Evolutionary conservation across 2,888 invertebrate species (phyloP).

Genomic region (Tetramorium bicarinatum): DNA sequence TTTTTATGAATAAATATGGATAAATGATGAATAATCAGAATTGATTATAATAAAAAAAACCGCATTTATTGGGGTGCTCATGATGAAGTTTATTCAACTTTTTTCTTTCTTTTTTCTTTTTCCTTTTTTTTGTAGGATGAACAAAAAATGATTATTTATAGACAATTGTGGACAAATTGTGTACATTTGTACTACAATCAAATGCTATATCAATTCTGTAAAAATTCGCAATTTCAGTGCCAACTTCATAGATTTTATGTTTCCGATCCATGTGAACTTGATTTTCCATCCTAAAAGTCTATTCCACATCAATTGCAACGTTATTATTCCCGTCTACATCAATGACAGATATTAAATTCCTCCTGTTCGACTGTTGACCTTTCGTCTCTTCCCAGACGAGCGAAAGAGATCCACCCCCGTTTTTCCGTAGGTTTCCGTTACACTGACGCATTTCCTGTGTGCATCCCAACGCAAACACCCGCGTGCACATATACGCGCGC

Average conservation of each 20-base stretch:
- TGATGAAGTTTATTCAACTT: no score
- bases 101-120: no score
- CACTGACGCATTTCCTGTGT: conserved; percentile 20
- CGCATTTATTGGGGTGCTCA: no score
- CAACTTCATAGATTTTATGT: neutral
- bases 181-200: no score
- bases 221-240: no score
- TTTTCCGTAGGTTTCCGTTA: conserved; percentile 11
- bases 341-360: conserved; percentile 9
- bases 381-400: conserved; percentile 5
- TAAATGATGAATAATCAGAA: no score
- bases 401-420: neutral
- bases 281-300: neutral
- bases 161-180: no score
- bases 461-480: conserved; percentile 15
- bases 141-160: no score
- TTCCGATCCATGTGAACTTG: neutral
- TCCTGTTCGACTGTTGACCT: neutral
- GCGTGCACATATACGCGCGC: neutral
- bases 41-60: no score
- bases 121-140: no score
- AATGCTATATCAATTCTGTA: no score
- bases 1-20: no score
- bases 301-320: neutral
- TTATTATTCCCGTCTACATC: neutral